Conservation (phyloP, 2,797 vertebrate species). For the Scomberomorus guttatus region DNA sequence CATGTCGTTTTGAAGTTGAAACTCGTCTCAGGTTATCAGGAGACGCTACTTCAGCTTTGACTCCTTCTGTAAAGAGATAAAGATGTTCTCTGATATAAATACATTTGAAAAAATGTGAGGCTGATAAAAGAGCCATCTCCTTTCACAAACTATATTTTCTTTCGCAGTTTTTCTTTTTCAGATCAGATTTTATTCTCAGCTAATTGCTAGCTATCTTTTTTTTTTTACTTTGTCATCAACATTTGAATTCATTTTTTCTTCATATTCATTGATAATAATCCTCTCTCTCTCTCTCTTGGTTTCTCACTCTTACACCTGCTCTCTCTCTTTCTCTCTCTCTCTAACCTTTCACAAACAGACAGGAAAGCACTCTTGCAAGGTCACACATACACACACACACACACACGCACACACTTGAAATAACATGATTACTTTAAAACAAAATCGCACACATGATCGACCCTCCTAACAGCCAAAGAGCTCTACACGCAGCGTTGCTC, state of each 20-base stretch:
- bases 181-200: constrained; percentile 44
- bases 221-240: constrained; percentile 4
- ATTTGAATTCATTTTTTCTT: background rate
- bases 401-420: constrained; percentile 52
- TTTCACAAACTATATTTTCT: background rate
- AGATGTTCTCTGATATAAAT: background rate
- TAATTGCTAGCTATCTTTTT: constrained; percentile 42
- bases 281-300: background rate
- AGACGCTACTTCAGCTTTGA: background rate
- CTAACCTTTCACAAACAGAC: constrained; percentile 37
- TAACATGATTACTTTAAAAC: constrained; percentile 78
- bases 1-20: no score
- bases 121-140: background rate
- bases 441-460: constrained; percentile 65
- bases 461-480: constrained; percentile 68
- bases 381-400: constrained; percentile 12
- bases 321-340: background rate
- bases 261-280: constrained; percentile 1
- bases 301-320: constrained; percentile 1
- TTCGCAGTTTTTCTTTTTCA: constrained; percentile 32
- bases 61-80: background rate
- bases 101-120: background rate
- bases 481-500: constrained; percentile 47
- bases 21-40: background rate
- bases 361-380: constrained; percentile 31